phyloP scores from a whole-genome alignment of 2,888 invertebrate species.

The Nemapogon koenigi region DNA sequence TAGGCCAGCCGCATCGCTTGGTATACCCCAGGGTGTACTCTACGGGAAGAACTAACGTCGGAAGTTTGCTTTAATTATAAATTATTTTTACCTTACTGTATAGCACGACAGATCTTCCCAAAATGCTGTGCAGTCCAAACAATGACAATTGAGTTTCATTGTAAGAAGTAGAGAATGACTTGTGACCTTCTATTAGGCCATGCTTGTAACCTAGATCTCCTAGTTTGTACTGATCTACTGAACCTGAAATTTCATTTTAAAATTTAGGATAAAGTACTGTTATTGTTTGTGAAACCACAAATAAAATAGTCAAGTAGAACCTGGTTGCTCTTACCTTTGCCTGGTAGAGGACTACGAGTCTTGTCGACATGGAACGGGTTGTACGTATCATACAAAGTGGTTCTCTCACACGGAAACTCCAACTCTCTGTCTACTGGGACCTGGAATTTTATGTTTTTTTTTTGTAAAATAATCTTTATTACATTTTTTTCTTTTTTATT shows the following conservation, averaged over 20 bases:
- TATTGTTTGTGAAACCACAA: too few species aligned
- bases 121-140: constrained; percentile 80
- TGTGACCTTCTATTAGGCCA: constrained; percentile 73
- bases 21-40: too few species aligned
- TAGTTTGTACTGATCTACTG: constrained; percentile 85
- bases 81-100: constrained; percentile 74
- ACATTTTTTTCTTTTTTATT: too few species aligned
- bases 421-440: constrained; percentile 82
- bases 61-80: too few species aligned
- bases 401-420: constrained; percentile 86
- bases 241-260: too few species aligned
- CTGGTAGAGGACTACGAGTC: constrained; percentile 64
- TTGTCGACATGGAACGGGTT: constrained; percentile 81
- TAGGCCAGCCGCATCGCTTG: too few species aligned
- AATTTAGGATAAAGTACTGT: too few species aligned
- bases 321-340: constrained; percentile 45
- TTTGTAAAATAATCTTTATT: too few species aligned
- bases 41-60: too few species aligned
- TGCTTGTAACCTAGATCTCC: constrained; percentile 89
- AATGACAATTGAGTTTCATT: constrained; percentile 85
- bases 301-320: too few species aligned
- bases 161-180: constrained; percentile 62
- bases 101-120: constrained; percentile 87
- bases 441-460: too few species aligned
- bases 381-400: constrained; percentile 84